Conservation (phyloP, 2,888 invertebrate species). For the Escarpia spicata region DNA sequence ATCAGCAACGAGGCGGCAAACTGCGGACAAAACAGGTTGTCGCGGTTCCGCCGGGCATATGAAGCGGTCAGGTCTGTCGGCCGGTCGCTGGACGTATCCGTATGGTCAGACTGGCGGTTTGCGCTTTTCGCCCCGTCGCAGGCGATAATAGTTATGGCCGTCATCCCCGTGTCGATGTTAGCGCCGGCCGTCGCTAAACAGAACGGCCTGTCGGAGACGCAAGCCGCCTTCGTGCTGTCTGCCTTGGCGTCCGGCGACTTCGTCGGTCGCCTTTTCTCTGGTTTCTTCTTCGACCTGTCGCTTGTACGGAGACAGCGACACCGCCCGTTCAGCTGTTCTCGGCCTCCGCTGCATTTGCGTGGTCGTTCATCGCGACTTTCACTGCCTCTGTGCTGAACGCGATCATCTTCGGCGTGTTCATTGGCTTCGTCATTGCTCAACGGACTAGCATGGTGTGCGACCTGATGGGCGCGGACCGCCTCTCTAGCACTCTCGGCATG, state of each 20-base stretch:
- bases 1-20: neutral
- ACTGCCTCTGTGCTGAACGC: neutral
- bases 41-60: neutral
- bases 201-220: neutral
- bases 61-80: neutral
- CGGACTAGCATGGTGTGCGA: conserved; percentile 37
- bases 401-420: neutral
- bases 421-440: conserved; percentile 8
- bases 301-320: neutral
- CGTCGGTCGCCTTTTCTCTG: neutral
- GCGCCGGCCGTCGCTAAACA: conserved; percentile 18
- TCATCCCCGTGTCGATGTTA: conserved; percentile 13
- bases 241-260: conserved; percentile 10
- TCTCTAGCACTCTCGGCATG: conserved; percentile 52
- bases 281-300: conserved; percentile 19
- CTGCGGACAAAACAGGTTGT: neutral
- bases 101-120: conserved; percentile 8
- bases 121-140: conserved; percentile 12
- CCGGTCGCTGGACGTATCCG: neutral
- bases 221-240: conserved; percentile 18
- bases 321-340: neutral
- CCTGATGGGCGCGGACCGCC: conserved; percentile 47
- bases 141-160: neutral
- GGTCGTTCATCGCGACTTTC: neutral
- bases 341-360: neutral